Base-by-base conservation (phyloP, 2,888 invertebrate species). In the Lymantria monacha region DNA sequence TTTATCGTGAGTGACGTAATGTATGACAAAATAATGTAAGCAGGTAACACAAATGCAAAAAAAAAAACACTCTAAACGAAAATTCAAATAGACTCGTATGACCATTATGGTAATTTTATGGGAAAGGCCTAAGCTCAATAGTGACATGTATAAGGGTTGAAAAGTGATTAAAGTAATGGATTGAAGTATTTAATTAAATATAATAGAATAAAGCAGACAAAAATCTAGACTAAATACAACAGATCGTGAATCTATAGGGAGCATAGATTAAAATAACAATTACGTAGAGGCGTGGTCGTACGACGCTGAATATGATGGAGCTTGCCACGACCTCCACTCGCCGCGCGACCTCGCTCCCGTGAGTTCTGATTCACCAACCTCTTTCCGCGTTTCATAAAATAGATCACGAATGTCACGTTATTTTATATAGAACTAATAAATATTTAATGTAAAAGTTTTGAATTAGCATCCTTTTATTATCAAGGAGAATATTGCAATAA, bases 201-300 rank as follows among this genome's bases (percentile, higher is more conserved):
- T 7, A 10, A 33, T 33, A 33, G n/a, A n/a, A 3, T 41, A 14
- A 1, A 41, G 7, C 14, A 41, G 10, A 41, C 13, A 41, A 41
- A 41, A 41, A 41, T 14, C 3, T 41, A 41, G 7, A 41, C 13
- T 14, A 11, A 8, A 53, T 57, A 58, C 46, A 53, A 57, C 53
- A 51, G 51, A 63, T 66, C 51, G 53, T 55, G 54, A 61, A 68
- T 58, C 57, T 62, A 61, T 59, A 69, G 71, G 70, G 68, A 60
- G 63, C 59, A 62, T 59, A 73, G 79, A 77, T 78, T 76, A 76
- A 70, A 71, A 66, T 74, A 77, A 79, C 78, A 81, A 80, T 78
- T 78, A 80, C 64, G 60, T 46, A 69, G 72, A 70, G 82, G 82
- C 81, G 81, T 79, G 80, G 78, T 61, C 42, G 58, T 51, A 51